phyloP scores from a whole-genome alignment of 2,113 vertebrate species.

The Dissostichus mawsoni region DNA sequence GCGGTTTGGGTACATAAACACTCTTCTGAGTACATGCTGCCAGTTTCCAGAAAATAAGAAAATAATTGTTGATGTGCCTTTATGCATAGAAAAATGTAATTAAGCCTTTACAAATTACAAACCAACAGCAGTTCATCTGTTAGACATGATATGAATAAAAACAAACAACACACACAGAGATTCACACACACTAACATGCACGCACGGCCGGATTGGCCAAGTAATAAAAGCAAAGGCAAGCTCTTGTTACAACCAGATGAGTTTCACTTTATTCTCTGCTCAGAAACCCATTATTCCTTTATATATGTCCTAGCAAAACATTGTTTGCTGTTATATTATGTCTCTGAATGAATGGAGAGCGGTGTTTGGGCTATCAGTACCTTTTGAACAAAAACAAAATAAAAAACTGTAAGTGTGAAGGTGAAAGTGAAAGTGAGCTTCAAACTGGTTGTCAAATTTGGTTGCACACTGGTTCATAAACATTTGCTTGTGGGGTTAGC shows the following conservation, averaged over 20 bases:
- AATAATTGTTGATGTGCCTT: neutral
- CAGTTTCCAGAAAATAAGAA: conserved; percentile 4
- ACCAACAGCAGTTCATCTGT: neutral
- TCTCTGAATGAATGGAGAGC: neutral
- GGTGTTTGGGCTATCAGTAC: neutral
- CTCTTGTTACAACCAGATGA: no score
- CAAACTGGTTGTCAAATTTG: neutral
- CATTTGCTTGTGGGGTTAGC: neutral
- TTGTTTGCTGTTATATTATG: no score
- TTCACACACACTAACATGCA: no score
- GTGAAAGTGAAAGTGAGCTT: neutral
- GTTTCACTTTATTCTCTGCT: no score
- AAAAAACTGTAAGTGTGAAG: neutral
- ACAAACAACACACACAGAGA: neutral
- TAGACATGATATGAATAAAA: neutral
- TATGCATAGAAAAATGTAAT: conserved; percentile 14
- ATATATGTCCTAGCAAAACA: no score
- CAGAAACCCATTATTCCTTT: no score
- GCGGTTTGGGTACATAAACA: neutral
- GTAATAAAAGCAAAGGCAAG: no score
- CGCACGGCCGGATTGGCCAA: no score
- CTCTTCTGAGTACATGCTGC: neutral
- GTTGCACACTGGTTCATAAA: neutral
- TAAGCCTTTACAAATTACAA: neutral
- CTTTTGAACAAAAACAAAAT: neutral